Conservation (phyloP, 1,140 invertebrate genomes). For the Rhopalosiphum maidis region DNA sequence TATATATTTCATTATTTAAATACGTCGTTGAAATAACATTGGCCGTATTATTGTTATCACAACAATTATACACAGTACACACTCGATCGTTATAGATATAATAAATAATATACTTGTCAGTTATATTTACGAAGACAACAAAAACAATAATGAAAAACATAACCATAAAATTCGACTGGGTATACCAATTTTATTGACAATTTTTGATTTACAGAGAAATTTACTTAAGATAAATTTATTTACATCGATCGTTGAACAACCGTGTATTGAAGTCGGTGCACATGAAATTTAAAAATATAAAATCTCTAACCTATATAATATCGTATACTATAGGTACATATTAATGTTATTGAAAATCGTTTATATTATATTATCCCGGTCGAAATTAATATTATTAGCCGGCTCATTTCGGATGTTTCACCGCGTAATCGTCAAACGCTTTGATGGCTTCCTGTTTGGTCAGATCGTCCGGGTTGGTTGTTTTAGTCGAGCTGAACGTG, state of each 20-base stretch:
- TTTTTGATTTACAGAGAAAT: neutral
- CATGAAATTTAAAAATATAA: neutral
- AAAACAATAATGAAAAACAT: neutral
- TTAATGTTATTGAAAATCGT: neutral
- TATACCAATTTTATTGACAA: neutral
- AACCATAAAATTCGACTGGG: neutral
- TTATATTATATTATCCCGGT: neutral
- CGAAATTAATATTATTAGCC: neutral
- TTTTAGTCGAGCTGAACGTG: neutral
- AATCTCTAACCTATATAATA: neutral
- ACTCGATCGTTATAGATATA: too few relatives aligned
- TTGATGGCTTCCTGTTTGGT: conserved; percentile 17
- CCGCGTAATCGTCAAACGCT: conserved; percentile 44
- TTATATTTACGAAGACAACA: too few relatives aligned
- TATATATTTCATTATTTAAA: too few relatives aligned
- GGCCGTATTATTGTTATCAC: too few relatives aligned
- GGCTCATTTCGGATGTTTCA: neutral
- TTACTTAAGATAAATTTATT: neutral
- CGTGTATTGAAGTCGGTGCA: neutral
- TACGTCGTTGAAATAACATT: too few relatives aligned
- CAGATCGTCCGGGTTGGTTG: neutral
- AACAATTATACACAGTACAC: too few relatives aligned
- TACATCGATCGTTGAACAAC: neutral
- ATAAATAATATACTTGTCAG: too few relatives aligned
- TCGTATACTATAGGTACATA: neutral